phyloP scores from a whole-genome alignment of 2,797 vertebrate genomes.

The Myiotriccus ornatus region DNA sequence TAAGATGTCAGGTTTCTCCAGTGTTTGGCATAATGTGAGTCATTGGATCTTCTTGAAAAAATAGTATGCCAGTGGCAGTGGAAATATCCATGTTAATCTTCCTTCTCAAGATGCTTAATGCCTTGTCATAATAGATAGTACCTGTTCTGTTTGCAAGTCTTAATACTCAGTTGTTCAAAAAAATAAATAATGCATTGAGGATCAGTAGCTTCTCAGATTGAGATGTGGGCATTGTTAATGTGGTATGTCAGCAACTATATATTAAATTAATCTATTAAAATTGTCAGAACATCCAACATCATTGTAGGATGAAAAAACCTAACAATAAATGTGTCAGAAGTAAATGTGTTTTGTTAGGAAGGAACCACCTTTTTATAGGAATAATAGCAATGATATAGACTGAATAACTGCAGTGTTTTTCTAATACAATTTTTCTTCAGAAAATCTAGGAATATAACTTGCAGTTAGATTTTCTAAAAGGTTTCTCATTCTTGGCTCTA shows the following conservation, averaged over 20 bases:
- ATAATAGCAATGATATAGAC: neutral
- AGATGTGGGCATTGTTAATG: neutral
- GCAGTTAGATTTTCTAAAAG: neutral
- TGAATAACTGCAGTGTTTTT: neutral
- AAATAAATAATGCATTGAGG: neutral
- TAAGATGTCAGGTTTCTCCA: constrained; percentile 16
- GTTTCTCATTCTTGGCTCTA: neutral
- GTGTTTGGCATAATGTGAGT: neutral
- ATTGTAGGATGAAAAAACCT: neutral
- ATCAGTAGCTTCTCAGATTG: neutral
- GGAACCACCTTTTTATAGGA: neutral
- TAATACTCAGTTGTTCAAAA: neutral
- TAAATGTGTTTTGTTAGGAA: neutral
- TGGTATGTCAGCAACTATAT: neutral
- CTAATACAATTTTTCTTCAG: neutral
- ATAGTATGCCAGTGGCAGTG: neutral
- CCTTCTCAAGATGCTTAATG: neutral
- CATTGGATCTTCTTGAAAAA: neutral
- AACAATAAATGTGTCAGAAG: neutral
- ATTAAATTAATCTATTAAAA: neutral
- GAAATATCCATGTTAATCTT: neutral
- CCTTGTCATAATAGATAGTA: neutral
- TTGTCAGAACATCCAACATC: neutral
- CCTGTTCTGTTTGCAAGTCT: neutral
- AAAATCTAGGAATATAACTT: neutral